A percentile compares a stretch with the other conserved stretches of the same genome.
These are phyloP conservation scores for Frankliniella fusca DNA, from an alignment of 2,888 invertebrate species.

Conservation along the genomic window DNA sequence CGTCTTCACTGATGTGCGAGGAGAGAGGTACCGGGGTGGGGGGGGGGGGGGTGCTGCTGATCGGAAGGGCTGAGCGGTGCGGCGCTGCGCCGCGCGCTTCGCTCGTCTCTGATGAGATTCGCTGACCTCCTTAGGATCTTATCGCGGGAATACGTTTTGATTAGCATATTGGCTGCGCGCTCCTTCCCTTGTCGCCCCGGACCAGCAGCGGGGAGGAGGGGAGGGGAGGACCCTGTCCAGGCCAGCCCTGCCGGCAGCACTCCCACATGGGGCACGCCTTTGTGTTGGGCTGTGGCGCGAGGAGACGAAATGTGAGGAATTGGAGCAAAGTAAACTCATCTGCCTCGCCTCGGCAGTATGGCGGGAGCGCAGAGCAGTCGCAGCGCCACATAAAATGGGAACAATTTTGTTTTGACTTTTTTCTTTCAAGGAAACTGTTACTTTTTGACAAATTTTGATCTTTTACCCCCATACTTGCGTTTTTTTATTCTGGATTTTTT, in stretches of 20 bases:
- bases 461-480: too few species aligned
- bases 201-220: not conserved
- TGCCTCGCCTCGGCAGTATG: too few species aligned
- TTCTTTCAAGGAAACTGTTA: too few species aligned
- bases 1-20: too few species aligned
- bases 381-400: too few species aligned
- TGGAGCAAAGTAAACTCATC: not conserved
- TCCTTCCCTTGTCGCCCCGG: not conserved
- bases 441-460: too few species aligned
- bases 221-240: not conserved
- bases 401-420: too few species aligned
- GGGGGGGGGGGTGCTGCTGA: too few species aligned
- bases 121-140: slow-evolving; percentile 11
- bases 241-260: not conserved
- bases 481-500: too few species aligned
- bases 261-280: not conserved
- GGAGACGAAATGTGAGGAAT: not conserved
- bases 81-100: not conserved
- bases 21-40: too few species aligned
- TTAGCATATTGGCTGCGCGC: slow-evolving; percentile 4
- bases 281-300: not conserved
- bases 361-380: too few species aligned
- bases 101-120: slow-evolving; percentile 6
- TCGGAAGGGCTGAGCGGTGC: not conserved
- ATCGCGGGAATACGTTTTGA: slow-evolving; percentile 12